Base-by-base conservation (phyloP, 1,140 invertebrate genomes). In the Fopius arisanus region DNA sequence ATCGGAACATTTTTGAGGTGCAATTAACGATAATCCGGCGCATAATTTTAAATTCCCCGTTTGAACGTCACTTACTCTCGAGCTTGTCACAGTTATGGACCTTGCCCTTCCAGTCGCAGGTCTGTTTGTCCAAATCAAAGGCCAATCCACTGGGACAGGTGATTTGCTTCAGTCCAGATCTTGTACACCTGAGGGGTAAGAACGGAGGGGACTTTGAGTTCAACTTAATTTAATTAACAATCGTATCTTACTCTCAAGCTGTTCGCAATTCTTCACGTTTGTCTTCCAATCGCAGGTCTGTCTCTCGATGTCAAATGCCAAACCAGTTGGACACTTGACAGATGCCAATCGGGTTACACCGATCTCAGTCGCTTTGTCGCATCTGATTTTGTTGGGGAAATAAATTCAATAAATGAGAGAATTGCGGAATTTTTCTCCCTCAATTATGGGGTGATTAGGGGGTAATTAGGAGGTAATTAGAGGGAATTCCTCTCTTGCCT, bases 51-150 rank as follows among this genome's bases (percentile, higher is more conserved):
- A 40, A 63, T 80, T 74, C 79, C 79, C 79, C 81, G 81, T 80
- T 54, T 19, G 37, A 40, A 78, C 88, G 88, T 89, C 90, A 95
- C 95, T 97, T 96, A 97, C 96, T 96, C 93, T 96, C 95, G 87
- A 96, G 92, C 90, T 94, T 94, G 91, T 96, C 94, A 93, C 96
- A 97, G 93, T 96, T 96, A 91, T 91, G 94, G 91, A 97, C 96
- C 93, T 97, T 96, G 91, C 93, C 94, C 91, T 96, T 97, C 95
- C 96, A 97, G 91, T 97, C 96, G 91, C 96, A 97, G 89, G 96
- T 97, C 91, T 97, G 96, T 92, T 96, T 96, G 91, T 96, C 94
- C 90, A 97, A 93, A 92, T 97, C 96, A 92, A 97, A 97, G 90
- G 95, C 94, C 91, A 97, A 92, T 90, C 96, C 95, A 87, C 94